Conservation (phyloP, 1,140 invertebrate genomes). For the Mesaphorura yosii region DNA sequence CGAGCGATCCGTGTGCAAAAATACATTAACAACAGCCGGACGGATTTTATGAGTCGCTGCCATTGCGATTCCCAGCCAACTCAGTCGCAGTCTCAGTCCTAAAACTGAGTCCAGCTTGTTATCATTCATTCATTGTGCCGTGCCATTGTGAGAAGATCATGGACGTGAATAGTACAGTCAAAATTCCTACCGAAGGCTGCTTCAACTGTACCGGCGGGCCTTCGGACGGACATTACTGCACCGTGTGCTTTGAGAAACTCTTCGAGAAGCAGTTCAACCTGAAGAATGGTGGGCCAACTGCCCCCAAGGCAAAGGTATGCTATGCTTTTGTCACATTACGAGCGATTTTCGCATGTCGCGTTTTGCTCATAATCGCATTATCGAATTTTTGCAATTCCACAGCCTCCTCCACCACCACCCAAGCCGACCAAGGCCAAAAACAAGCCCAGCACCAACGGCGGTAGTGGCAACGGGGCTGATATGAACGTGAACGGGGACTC, state of each 20-base stretch:
- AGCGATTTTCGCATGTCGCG: background rate
- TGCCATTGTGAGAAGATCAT: no score
- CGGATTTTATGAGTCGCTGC: no score
- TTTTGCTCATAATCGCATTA: background rate
- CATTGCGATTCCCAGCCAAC: no score
- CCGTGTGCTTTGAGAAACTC: conserved; percentile 6
- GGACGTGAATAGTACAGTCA: background rate
- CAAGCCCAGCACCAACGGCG: background rate
- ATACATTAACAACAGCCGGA: no score
- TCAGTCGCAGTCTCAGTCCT: no score
- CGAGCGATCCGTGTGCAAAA: no score
- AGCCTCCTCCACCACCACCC: conserved; percentile 8
- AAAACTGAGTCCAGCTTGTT: no score
- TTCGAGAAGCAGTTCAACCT: background rate
- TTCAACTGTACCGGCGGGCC: conserved; percentile 4
- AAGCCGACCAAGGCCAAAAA: conserved; percentile 7
- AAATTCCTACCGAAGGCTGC: conserved; percentile 8
- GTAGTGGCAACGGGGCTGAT: background rate
- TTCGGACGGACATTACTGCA: conserved; percentile 2
- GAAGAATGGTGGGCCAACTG: background rate
- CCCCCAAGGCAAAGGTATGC: conserved; percentile 4
- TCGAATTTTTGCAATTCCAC: background rate
- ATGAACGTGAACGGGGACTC: no score
- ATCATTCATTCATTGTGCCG: no score
- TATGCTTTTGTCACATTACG: background rate